Conservation (phyloP, 2,888 invertebrate species). For the Caenorhabditis wallacei region DNA sequence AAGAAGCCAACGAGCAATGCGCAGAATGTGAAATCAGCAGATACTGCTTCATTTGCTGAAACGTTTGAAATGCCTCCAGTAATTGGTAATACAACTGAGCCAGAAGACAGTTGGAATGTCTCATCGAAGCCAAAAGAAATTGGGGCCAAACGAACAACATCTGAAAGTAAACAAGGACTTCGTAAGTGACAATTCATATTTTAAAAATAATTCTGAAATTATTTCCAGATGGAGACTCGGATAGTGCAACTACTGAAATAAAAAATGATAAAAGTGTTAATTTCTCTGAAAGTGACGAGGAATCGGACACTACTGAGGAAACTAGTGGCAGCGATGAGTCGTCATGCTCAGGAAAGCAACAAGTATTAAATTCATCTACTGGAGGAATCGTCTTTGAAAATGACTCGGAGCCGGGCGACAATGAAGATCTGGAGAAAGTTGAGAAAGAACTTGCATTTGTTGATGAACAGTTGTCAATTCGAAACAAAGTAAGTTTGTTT, state of each 20-base stretch:
- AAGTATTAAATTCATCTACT: constrained; percentile 21
- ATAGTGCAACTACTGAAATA: constrained; percentile 21
- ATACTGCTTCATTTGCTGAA: constrained; percentile 40
- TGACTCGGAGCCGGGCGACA: constrained; percentile 12
- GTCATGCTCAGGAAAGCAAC: constrained; percentile 10
- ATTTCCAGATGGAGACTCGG: constrained; percentile 38
- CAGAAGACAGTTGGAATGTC: constrained; percentile 46
- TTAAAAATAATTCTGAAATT: neutral
- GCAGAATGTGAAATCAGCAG: constrained; percentile 25
- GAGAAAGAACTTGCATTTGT: constrained; percentile 25
- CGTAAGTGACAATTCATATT: neutral
- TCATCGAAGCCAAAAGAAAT: constrained; percentile 25
- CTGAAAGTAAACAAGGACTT: constrained; percentile 55
- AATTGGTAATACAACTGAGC: constrained; percentile 40
- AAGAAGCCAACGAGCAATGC: constrained; percentile 9
- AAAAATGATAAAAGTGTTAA: neutral
- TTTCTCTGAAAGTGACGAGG: constrained; percentile 33
- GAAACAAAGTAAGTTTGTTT: constrained; percentile 46
- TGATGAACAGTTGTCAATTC: constrained; percentile 33
- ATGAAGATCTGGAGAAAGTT: constrained; percentile 22
- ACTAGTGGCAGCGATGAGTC: constrained; percentile 22
- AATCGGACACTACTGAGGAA: constrained; percentile 38
- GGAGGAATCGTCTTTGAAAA: constrained; percentile 53
- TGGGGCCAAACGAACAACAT: constrained; percentile 42
- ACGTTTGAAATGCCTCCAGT: constrained; percentile 61